phyloP scores from a whole-genome alignment of 2,113 vertebrate species.

The Microcebus griseorufus region DNA sequence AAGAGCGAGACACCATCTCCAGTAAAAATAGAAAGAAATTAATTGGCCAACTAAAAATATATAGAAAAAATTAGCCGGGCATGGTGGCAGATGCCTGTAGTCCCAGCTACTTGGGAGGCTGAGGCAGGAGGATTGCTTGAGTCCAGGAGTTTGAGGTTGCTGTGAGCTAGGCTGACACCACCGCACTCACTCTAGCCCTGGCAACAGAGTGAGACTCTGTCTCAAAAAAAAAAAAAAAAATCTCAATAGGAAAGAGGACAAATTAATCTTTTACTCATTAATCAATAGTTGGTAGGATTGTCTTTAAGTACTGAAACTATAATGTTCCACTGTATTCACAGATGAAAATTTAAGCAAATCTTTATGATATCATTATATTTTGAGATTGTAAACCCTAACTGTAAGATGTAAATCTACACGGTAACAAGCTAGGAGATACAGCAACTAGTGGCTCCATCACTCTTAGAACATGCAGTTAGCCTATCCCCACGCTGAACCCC shows the following conservation, averaged over 20 bases:
- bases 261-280: slow-evolving; percentile 42
- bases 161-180: too few relatives aligned
- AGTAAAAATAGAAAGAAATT: too few relatives aligned
- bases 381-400: neutral
- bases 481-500: neutral
- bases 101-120: too few relatives aligned
- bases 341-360: neutral
- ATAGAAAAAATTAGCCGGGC: too few relatives aligned
- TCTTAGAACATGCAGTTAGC: neutral
- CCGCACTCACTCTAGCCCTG: too few relatives aligned
- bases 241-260: neutral
- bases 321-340: slow-evolving; percentile 14
- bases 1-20: too few relatives aligned
- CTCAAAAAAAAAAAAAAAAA: too few relatives aligned
- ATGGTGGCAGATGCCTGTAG: too few relatives aligned
- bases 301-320: neutral
- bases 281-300: slow-evolving; percentile 9
- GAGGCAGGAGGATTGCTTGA: too few relatives aligned
- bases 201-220: too few relatives aligned
- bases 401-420: neutral
- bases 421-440: neutral
- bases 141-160: too few relatives aligned
- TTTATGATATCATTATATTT: neutral
- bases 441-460: neutral
- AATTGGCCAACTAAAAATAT: too few relatives aligned